phyloP scores from a whole-genome alignment of 2,113 vertebrate genomes.

The Spilogale gracilis region DNA sequence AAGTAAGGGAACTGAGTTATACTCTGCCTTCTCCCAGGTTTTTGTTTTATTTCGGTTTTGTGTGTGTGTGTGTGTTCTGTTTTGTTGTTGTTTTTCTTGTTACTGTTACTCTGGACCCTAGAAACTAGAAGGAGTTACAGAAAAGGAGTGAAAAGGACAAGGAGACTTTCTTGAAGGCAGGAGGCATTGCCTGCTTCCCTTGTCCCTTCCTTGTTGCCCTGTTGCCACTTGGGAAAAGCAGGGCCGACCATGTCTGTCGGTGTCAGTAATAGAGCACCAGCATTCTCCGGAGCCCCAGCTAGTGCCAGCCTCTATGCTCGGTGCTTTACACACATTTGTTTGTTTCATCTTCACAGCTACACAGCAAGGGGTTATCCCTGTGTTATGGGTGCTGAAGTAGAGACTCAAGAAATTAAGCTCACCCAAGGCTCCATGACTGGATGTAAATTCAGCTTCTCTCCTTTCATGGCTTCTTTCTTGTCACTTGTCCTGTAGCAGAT shows the following conservation, averaged over 20 bases:
- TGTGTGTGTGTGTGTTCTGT: slow-evolving; percentile 8
- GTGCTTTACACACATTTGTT: neutral
- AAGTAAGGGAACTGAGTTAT: neutral
- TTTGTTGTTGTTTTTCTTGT: neutral
- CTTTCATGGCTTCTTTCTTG: slow-evolving; percentile 45
- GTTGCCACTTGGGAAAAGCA: neutral
- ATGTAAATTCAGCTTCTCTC: slow-evolving; percentile 9
- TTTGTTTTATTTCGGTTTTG: slow-evolving; percentile 12
- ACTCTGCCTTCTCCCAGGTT: neutral
- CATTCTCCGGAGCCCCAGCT: neutral
- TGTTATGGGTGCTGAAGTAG: slow-evolving; percentile 10
- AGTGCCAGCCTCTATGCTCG: neutral
- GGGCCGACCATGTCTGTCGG: neutral
- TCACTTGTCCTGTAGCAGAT: neutral
- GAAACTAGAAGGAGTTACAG: neutral
- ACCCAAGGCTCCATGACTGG: neutral
- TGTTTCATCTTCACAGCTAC: neutral
- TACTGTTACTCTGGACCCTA: neutral
- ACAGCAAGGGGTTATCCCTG: neutral
- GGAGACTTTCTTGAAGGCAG: neutral
- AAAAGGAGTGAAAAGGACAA: neutral
- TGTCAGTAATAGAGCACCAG: neutral
- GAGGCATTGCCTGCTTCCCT: neutral
- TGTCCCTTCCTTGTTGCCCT: neutral
- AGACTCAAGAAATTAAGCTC: slow-evolving; percentile 34